Evolutionary conservation across 2,888 invertebrate species (phyloP), one percentile per base, ranked within the genome.

Genomic region (Eristalis pertinax): DNA sequence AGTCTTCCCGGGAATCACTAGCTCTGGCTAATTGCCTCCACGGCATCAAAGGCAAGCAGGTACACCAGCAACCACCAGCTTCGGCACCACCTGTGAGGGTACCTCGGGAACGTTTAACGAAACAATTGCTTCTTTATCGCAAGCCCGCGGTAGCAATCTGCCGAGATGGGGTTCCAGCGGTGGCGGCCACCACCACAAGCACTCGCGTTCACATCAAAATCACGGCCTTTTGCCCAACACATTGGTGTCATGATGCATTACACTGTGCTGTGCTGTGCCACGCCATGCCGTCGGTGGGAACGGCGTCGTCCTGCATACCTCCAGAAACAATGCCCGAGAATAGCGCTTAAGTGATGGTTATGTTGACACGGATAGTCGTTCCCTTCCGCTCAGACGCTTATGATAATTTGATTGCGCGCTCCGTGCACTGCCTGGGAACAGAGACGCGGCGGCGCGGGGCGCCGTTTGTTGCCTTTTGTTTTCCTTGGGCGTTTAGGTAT

Each of bases 71-170:
- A 11, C 60, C 60, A 24, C n/a, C n/a, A n/a, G 24, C 10, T 4
- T 1, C 24, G 22, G 58, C 58, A 22, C 58, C 70, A 77, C 69
- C 62, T 76, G 68, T 67, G 8, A 19, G 67, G 69, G 81, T 75
- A 86, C 56, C 78, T 74, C 78, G 74, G 72, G 73, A 74, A 26
- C 83, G 79, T 75, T 83, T 79, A 83, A 79, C 83, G 26, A 86
- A 74, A 83, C 86, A 86, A 83, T 83, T 79, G 83, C 82, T 83
- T 86, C 79, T 86, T 86, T 86, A 86, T 86, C 82, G 70, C 58
- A 43, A 67, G 62, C 60, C 8, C 85, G 65, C 69, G 73, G 85
- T 80, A 68, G 65, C 72, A 70, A 80, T 84, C 80, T 80, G 15
- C 22, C 60, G 43, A 24, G 63, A 41, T 43, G 56, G 70, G 32